Evolutionary conservation across 1,140 invertebrate species (phyloP).

Genomic region (Anoplophora glabripennis): DNA sequence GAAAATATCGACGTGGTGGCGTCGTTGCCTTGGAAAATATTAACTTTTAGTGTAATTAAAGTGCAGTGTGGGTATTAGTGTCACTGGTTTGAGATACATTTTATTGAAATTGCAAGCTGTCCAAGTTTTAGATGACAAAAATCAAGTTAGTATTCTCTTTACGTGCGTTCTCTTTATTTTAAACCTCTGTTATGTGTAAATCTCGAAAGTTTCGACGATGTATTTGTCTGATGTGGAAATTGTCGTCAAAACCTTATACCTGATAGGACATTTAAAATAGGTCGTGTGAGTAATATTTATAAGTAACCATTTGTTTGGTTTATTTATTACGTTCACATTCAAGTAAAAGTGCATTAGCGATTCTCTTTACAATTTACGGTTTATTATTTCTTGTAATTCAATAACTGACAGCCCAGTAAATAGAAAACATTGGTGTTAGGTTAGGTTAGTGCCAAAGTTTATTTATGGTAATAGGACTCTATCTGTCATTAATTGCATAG

Average conservation of each 20-base stretch:
- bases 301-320: not conserved
- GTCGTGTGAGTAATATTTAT: not conserved
- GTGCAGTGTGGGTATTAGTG: constrained; percentile 1
- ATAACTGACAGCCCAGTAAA: not conserved
- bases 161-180: not conserved
- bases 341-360: not conserved
- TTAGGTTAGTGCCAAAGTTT: constrained; percentile 1
- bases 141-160: constrained; percentile 15
- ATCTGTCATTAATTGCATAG: too few relatives aligned
- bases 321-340: not conserved
- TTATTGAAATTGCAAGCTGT: not conserved
- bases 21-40: not conserved
- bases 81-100: not conserved
- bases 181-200: too few relatives aligned
- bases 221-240: too few relatives aligned
- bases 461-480: too few relatives aligned
- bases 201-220: too few relatives aligned
- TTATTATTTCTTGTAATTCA: not conserved
- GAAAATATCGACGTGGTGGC: constrained; percentile 7
- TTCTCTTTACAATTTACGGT: not conserved
- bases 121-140: not conserved
- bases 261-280: not conserved
- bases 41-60: not conserved
- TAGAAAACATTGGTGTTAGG: not conserved
- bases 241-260: too few relatives aligned